Evolutionary conservation across 1,140 invertebrate genomes (phyloP), one percentile per base, ranked within the genome.

Genomic region (Trachymyrmex septentrionalis): DNA sequence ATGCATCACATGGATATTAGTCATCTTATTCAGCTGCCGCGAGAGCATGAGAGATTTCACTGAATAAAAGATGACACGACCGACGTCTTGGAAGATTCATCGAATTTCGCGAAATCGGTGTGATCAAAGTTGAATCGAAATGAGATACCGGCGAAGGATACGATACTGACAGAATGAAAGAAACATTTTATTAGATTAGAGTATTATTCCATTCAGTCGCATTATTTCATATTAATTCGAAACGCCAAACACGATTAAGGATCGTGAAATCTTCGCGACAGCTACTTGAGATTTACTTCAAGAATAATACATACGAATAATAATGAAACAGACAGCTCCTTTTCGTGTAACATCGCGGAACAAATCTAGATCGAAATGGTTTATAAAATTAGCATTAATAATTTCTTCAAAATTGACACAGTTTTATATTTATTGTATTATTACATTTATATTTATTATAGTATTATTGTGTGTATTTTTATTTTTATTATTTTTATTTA

Each of bases 11-110:
- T 19, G 59, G 19, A 84, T 73, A 61, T 73, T 84, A 73, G 55
- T 48, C 38, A 10, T 71, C 64, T 44, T 84, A 72, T 61, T n/a
- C 14, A 80, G 14, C 34, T 48, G 69, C 73, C 55, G 14, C 69
- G 38, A 27, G 24, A 71, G 34, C 10, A 38, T 44, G 66, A 84
- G 16, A 34, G 61, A 75, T 50, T 21, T 73, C 14, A 19, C 10
- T 57, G 53, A 73, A 82, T 84, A 63, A 75, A 59, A 61, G 14
- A 84, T 48, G 24, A 27, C 77, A 14, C 30, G 30, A 30, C 64
- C 48, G 9, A 75, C 14, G 14, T 75, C 24, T 4, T 24, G 44
- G 53, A 48, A 61, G 34, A 69, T 57, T 69, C 59, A 75, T 84
- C 16, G 55, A 48, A 59, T 73, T 73, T 73, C 24, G 5, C 24